These are phyloP conservation scores for Scomberomorus guttatus DNA, from an alignment of 2,797 vertebrate species.

Conservation along the genomic window DNA sequence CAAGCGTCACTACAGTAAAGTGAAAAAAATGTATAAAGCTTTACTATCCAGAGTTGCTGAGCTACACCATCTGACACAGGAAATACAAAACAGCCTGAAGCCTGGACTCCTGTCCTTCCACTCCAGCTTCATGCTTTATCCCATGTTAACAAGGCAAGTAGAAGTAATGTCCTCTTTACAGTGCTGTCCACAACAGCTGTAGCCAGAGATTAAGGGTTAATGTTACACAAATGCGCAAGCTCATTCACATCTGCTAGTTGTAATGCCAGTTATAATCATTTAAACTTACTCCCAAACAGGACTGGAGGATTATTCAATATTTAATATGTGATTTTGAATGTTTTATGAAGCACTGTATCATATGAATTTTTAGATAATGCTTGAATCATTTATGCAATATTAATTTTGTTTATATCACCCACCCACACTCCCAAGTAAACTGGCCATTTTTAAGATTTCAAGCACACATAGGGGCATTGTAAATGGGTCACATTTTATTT, in stretches of 20 bases:
- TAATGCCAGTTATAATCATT: not conserved
- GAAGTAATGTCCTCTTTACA: slow-evolving; percentile 26
- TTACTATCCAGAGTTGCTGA: slow-evolving; percentile 12
- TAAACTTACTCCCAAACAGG: not conserved
- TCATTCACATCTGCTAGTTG: slow-evolving; percentile 2
- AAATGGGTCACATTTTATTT: not conserved
- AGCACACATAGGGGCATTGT: not conserved
- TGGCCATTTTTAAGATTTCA: not conserved
- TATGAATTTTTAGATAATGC: not conserved
- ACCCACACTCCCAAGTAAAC: not conserved
- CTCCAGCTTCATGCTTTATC: slow-evolving; percentile 37
- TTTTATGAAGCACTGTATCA: slow-evolving; percentile 4
- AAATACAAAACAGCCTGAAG: slow-evolving; percentile 45
- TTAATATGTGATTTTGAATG: not conserved
- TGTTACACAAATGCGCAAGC: slow-evolving; percentile 7
- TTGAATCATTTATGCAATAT: not conserved
- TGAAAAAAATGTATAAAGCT: not conserved
- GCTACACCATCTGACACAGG: slow-evolving; percentile 26
- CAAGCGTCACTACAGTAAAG: not conserved
- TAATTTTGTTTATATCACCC: slow-evolving; percentile 4
- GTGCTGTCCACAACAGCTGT: not conserved
- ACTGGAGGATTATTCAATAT: slow-evolving; percentile 7
- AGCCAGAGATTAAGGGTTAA: not conserved
- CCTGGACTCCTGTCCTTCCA: slow-evolving; percentile 30
- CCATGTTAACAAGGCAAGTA: slow-evolving; percentile 39